Percentiles rank a stretch among this genome's conserved stretches.
Conservation (phyloP, 2,888 invertebrate genomes). For the Aspidiotus destructor region DNA sequence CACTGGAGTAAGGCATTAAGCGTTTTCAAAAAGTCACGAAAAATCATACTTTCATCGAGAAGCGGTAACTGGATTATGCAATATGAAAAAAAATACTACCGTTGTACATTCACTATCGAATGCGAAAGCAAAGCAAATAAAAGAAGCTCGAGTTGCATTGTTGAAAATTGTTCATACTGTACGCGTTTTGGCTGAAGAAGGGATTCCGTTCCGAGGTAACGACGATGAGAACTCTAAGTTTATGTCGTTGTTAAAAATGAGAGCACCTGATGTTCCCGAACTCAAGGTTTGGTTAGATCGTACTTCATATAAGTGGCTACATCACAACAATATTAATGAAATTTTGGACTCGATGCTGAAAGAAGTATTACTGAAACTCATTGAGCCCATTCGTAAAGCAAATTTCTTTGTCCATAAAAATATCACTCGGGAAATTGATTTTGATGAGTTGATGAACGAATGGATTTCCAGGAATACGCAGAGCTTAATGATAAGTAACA, state of each 20-base stretch:
- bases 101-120: constrained; percentile 1
- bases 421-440: background rate
- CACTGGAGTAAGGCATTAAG: background rate
- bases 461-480: background rate
- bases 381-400: constrained; percentile 3
- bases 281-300: constrained; percentile 11
- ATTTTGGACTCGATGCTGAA: constrained; percentile 7
- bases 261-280: constrained; percentile 16
- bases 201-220: constrained; percentile 7
- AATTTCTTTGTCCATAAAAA: background rate
- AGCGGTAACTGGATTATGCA: background rate
- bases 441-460: background rate
- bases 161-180: constrained; percentile 18
- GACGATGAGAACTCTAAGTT: constrained; percentile 12
- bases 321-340: constrained; percentile 17
- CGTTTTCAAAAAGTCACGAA: background rate
- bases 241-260: constrained; percentile 8
- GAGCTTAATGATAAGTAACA: too few species aligned
- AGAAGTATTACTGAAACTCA: constrained; percentile 11
- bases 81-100: constrained; percentile 5
- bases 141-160: constrained; percentile 7
- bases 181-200: constrained; percentile 9
- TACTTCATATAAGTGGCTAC: constrained; percentile 22
- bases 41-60: background rate
- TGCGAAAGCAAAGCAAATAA: constrained; percentile 14